Evolutionary conservation across 1,140 invertebrate genomes (phyloP).

Genomic region (Mylabris phalerata): DNA sequence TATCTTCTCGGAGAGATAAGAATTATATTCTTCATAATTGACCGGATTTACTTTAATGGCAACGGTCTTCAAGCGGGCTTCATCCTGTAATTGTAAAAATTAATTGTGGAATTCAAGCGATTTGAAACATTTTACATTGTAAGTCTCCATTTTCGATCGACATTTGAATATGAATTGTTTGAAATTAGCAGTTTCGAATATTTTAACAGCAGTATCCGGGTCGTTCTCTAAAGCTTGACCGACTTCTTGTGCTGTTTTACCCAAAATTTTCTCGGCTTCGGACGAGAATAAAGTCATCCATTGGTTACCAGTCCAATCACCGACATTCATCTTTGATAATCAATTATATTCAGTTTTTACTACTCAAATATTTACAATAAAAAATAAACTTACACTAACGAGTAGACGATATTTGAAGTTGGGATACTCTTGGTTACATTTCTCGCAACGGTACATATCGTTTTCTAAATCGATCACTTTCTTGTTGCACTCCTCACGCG

Average conservation of each 20-base stretch:
- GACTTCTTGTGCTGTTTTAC: slow-evolving; percentile 68
- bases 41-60: slow-evolving; percentile 60
- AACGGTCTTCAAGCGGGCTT: slow-evolving; percentile 70
- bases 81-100: slow-evolving; percentile 58
- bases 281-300: slow-evolving; percentile 91
- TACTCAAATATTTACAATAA: neutral
- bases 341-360: neutral
- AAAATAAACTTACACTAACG: slow-evolving; percentile 57
- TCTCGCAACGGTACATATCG: slow-evolving; percentile 88
- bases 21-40: slow-evolving; percentile 69
- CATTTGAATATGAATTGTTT: slow-evolving; percentile 75
- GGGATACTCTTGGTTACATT: slow-evolving; percentile 78
- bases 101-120: neutral
- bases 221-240: slow-evolving; percentile 61
- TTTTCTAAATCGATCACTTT: slow-evolving; percentile 86
- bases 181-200: slow-evolving; percentile 71
- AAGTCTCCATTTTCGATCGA: slow-evolving; percentile 81
- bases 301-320: slow-evolving; percentile 71
- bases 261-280: slow-evolving; percentile 73
- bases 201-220: slow-evolving; percentile 49
- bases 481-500: slow-evolving; percentile 81
- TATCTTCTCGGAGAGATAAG: slow-evolving; percentile 48
- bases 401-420: slow-evolving; percentile 85
- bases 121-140: slow-evolving; percentile 57
- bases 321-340: slow-evolving; percentile 59